Percentiles rank a stretch among this genome's conserved stretches.
phyloP scores from a whole-genome alignment of 23 tunicate genomes.

The Diplosoma virens region DNA sequence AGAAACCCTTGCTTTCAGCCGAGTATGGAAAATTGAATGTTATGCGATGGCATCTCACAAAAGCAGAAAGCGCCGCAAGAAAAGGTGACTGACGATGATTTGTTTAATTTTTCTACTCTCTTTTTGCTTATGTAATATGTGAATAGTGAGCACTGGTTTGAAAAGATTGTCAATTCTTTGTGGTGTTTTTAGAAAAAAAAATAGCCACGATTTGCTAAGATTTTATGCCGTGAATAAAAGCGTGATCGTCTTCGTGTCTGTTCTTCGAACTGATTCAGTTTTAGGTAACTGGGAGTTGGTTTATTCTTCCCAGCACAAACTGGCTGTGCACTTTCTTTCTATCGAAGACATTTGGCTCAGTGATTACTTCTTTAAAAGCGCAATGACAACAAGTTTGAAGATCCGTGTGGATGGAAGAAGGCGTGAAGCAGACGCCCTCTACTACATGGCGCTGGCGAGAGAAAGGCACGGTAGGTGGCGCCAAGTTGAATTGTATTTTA shows the following conservation, averaged over 20 bases:
- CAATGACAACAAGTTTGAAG: slow-evolving; percentile 67
- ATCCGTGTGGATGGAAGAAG: slow-evolving; percentile 83
- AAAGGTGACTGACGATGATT: too few species aligned
- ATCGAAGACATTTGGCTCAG: slow-evolving; percentile 60
- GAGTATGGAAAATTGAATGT: slow-evolving; percentile 66
- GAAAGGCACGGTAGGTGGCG: slow-evolving; percentile 77
- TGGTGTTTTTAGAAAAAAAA: too few species aligned
- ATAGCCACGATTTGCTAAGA: too few species aligned
- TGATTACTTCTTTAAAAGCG: slow-evolving; percentile 80
- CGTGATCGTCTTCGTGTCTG: too few species aligned
- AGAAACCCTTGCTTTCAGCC: slow-evolving; percentile 60
- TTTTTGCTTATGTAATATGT: too few species aligned
- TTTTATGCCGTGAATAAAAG: too few species aligned
- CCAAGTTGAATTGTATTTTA: too few species aligned
- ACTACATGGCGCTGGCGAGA: slow-evolving; percentile 69
- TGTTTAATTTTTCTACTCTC: too few species aligned
- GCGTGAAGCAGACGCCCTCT: slow-evolving; percentile 85
- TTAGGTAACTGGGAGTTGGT: slow-evolving; percentile 94
- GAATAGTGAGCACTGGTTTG: too few species aligned
- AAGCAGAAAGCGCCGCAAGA: slow-evolving; percentile 77
- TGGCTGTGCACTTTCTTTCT: slow-evolving; percentile 70
- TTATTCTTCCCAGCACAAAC: slow-evolving; percentile 50
- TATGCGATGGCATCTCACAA: slow-evolving; percentile 58
- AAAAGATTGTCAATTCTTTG: too few species aligned
- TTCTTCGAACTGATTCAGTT: too few species aligned